Conservation (phyloP, 2,797 vertebrate species). For the Pseudotriccus pelzelni region DNA sequence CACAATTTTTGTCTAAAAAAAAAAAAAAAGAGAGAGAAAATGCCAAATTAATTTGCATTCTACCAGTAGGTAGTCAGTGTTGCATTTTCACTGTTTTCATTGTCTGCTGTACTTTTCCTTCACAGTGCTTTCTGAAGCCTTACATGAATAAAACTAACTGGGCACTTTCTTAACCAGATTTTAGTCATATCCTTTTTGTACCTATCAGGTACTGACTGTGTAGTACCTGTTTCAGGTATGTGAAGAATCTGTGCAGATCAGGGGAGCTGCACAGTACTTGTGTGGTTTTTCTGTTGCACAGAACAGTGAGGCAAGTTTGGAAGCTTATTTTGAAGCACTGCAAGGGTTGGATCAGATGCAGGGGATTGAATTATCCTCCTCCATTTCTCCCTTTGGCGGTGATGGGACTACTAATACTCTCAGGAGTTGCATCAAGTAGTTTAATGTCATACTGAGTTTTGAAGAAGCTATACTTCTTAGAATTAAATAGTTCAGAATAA, state of each 20-base stretch:
- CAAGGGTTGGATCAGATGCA: not conserved
- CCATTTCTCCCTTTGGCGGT: not conserved
- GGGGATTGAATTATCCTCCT: not conserved
- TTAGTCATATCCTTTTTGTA: not conserved
- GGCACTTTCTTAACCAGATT: not conserved
- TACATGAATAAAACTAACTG: not conserved
- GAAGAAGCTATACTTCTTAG: not conserved
- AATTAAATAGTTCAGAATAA: not conserved
- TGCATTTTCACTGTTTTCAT: not conserved
- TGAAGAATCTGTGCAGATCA: not conserved
- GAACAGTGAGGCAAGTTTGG: not conserved
- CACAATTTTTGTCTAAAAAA: not conserved
- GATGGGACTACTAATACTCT: not conserved
- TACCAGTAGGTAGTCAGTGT: not conserved
- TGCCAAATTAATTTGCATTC: not conserved
- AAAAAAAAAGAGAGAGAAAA: not conserved
- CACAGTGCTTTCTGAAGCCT: not conserved
- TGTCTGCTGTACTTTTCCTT: not conserved
- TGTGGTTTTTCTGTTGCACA: not conserved
- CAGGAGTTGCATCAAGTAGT: not conserved
- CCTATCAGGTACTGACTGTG: no score
- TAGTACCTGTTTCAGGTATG: not conserved
- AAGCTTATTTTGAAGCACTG: not conserved
- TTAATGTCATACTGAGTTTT: not conserved
- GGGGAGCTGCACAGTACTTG: not conserved